phyloP scores from a whole-genome alignment of 2,797 vertebrate genomes.

The Notolepis coatsorum region DNA sequence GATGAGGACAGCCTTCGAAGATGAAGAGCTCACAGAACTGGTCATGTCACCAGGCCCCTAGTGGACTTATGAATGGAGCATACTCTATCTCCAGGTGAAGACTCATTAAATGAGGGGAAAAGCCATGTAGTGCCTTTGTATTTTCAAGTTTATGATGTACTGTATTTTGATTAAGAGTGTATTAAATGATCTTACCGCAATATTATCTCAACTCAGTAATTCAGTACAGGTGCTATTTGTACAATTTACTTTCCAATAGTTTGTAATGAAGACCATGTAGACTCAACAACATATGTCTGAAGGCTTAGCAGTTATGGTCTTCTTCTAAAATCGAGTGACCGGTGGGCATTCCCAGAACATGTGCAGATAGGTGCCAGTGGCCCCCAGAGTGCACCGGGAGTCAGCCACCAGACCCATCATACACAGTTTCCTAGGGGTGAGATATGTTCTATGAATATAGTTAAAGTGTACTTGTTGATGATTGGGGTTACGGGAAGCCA shows the following conservation, averaged over 20 bases:
- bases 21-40: conserved; percentile 23
- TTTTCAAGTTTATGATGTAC: not conserved
- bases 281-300: too few relatives aligned
- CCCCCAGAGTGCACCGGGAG: too few relatives aligned
- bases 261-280: conserved; percentile 19
- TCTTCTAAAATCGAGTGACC: too few relatives aligned
- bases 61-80: not conserved
- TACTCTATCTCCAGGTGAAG: not conserved
- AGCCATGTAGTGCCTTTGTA: conserved; percentile 59
- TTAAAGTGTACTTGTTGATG: too few relatives aligned
- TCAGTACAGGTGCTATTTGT: not conserved
- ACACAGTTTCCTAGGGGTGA: too few relatives aligned
- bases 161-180: conserved; percentile 10
- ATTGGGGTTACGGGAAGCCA: too few relatives aligned
- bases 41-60: not conserved
- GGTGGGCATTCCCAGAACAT: too few relatives aligned
- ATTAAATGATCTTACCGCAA: conserved; percentile 4
- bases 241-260: too few relatives aligned
- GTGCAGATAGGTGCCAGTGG: too few relatives aligned
- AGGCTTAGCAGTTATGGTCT: too few relatives aligned
- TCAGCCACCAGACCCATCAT: too few relatives aligned
- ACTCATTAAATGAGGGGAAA: not conserved
- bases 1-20: conserved; percentile 69
- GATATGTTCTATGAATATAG: too few relatives aligned
- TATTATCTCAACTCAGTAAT: conserved; percentile 18